Evolutionary conservation across 2,113 vertebrate species (phyloP).

Genomic region (Corvus hawaiiensis): DNA sequence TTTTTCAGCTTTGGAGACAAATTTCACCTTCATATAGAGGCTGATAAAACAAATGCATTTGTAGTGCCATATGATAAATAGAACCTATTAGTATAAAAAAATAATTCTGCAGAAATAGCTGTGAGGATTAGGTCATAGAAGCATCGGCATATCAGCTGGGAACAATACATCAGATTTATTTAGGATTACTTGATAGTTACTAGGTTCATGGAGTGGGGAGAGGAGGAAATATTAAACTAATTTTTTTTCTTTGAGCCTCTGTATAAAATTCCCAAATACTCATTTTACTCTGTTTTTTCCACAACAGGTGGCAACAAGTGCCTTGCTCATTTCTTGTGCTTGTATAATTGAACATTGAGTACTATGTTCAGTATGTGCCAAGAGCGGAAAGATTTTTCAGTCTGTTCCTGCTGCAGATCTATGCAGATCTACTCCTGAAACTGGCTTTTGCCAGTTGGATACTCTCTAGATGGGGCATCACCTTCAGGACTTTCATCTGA

Average conservation of each 20-base stretch:
- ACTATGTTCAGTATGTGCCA: background rate
- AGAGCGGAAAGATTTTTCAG: background rate
- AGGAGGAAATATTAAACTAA: background rate
- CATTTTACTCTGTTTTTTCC: background rate
- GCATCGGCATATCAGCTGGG: background rate
- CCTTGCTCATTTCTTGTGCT: background rate
- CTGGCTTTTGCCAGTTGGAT: background rate
- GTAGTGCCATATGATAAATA: conserved; percentile 38
- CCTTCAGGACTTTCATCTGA: background rate
- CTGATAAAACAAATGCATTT: conserved; percentile 47
- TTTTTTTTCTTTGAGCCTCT: background rate
- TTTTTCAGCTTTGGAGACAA: conserved; percentile 27
- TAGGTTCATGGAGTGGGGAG: background rate
- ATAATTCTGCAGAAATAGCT: conserved; percentile 46
- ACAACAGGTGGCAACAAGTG: background rate
- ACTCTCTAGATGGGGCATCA: background rate
- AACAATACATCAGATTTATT: conserved; percentile 31
- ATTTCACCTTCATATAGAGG: conserved; percentile 1
- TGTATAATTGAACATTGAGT: background rate
- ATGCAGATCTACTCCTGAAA: background rate
- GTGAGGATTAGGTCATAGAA: background rate
- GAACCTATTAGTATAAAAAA: conserved; percentile 55
- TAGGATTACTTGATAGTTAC: conserved; percentile 5
- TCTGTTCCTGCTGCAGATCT: background rate
- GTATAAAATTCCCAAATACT: background rate